Percentiles rank a stretch among this genome's conserved stretches.
These are phyloP conservation scores for Podabrus alpinus DNA, from an alignment of 2,888 invertebrate genomes.

Conservation along the genomic window DNA sequence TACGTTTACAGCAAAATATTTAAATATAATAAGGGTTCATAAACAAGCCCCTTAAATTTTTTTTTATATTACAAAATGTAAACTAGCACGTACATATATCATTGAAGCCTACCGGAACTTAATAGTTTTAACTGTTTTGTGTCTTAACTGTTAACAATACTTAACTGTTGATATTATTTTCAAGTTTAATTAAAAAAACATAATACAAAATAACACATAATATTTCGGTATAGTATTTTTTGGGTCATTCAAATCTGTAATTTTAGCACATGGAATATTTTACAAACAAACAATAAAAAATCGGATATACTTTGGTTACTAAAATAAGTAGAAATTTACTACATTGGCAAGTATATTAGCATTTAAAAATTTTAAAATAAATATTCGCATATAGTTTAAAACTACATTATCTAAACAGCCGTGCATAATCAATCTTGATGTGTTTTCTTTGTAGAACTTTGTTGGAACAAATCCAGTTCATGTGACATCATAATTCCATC, in stretches of 20 bases:
- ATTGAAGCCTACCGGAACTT: neutral
- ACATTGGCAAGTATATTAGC: constrained; percentile 37
- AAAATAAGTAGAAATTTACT: constrained; percentile 15
- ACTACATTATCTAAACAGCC: constrained; percentile 38
- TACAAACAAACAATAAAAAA: neutral
- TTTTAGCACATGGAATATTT: neutral
- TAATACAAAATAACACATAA: neutral
- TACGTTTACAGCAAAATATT: neutral
- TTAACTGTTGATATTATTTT: neutral
- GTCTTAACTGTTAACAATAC: neutral
- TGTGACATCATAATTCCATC: constrained; percentile 30
- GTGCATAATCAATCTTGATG: constrained; percentile 37
- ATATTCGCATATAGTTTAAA: constrained; percentile 35
- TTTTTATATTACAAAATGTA: neutral
- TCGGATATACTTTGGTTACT: neutral
- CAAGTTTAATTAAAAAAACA: neutral
- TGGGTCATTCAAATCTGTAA: neutral
- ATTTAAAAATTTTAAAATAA: constrained; percentile 36
- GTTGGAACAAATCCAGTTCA: constrained; percentile 32
- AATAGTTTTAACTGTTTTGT: neutral
- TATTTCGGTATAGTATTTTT: neutral
- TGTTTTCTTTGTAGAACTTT: constrained; percentile 34
- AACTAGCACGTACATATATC: neutral
- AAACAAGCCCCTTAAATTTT: neutral
- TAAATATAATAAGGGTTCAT: neutral